Evolutionary conservation across 2,797 vertebrate species (phyloP).

Genomic region (Notolabrus celidotus): DNA sequence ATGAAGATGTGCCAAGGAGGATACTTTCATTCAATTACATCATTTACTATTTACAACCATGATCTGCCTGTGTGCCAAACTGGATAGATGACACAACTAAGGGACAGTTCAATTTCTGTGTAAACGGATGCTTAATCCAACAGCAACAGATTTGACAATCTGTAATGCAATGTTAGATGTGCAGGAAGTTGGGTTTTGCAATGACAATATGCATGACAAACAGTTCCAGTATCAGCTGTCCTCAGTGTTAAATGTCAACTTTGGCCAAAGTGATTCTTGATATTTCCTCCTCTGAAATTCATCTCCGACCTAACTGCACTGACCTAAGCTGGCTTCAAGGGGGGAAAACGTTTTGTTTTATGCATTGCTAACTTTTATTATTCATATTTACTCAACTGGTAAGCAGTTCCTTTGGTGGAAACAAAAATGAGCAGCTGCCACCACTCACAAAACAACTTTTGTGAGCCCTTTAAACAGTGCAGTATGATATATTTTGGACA

Average conservation of each 20-base stretch:
- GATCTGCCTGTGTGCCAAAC: not conserved
- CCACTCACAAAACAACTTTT: not conserved
- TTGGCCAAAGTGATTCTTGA: conserved; percentile 30
- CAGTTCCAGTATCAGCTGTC: conserved; percentile 7
- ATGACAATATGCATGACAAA: too few relatives aligned
- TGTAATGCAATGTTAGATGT: conserved; percentile 10
- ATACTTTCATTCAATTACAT: conserved; percentile 1
- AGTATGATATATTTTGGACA: not conserved
- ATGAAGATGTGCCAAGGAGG: not conserved
- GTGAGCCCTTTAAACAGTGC: not conserved
- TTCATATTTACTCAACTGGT: conserved; percentile 7
- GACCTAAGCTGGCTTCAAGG: not conserved
- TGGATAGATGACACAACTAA: conserved; percentile 3
- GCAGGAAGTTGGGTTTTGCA: not conserved
- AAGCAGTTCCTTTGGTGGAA: conserved; percentile 23
- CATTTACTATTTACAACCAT: not conserved
- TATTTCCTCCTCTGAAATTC: conserved; percentile 9
- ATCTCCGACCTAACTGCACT: conserved; percentile 13
- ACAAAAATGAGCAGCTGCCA: conserved; percentile 16
- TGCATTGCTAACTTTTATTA: conserved; percentile 11
- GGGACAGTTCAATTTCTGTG: not conserved
- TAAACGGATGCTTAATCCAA: not conserved
- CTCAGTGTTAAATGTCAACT: conserved; percentile 39
- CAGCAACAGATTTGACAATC: not conserved
- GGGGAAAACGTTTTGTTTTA: conserved; percentile 16